Percentiles rank a stretch among this genome's conserved stretches.
phyloP scores from a whole-genome alignment of 1,140 invertebrate genomes.

The Drosophila repletoides region DNA sequence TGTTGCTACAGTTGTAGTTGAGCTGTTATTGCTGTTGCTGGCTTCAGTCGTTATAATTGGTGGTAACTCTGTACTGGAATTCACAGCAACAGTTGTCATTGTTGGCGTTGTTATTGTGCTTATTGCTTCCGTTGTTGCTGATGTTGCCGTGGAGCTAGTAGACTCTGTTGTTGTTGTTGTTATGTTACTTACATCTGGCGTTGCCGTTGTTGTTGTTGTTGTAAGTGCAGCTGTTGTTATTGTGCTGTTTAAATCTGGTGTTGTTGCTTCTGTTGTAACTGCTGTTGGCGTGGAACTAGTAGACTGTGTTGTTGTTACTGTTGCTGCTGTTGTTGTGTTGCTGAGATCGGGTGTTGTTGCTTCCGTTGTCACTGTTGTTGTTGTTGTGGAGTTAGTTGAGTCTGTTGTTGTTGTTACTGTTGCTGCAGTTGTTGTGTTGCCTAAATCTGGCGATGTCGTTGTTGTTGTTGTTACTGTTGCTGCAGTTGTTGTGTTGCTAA shows the following conservation, averaged over 20 bases:
- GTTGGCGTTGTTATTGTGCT: slow-evolving; percentile 14
- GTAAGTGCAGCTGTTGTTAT: neutral
- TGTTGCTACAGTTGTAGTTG: neutral
- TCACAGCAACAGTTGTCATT: slow-evolving; percentile 2
- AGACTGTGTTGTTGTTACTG: neutral
- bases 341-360: neutral
- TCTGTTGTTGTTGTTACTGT: neutral
- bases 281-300: neutral
- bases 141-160: neutral
- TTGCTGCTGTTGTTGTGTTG: slow-evolving; percentile 1
- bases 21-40: no score
- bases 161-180: slow-evolving; percentile 1
- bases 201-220: slow-evolving; percentile 9
- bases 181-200: neutral
- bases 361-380: slow-evolving; percentile 2
- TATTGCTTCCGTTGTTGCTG: neutral
- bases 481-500: neutral
- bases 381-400: slow-evolving; percentile 3
- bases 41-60: neutral
- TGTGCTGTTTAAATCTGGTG: slow-evolving; percentile 7
- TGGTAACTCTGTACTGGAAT: no score
- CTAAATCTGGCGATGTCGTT: neutral
- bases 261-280: neutral
- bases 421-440: neutral
- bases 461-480: neutral